Evolutionary conservation across 2,113 vertebrate species (phyloP).

Genomic region (Eubucco bourcierii): DNA sequence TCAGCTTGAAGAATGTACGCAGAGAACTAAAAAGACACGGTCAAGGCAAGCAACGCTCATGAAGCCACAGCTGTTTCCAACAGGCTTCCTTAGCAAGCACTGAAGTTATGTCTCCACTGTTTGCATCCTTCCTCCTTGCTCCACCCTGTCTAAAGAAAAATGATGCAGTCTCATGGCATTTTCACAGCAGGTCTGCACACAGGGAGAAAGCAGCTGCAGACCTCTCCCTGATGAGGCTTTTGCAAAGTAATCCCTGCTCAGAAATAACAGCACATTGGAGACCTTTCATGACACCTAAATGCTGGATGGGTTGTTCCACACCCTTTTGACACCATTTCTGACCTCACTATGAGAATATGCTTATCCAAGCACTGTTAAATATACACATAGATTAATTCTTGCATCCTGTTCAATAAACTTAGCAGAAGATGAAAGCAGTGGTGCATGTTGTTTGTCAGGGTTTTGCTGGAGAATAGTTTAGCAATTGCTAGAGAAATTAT

Average conservation of each 20-base stretch:
- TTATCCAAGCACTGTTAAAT: background rate
- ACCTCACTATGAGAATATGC: background rate
- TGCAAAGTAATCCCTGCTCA: background rate
- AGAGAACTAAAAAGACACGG: rapidly evolving
- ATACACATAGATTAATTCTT: background rate
- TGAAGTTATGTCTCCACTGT: background rate
- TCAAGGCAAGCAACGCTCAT: background rate
- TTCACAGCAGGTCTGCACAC: background rate
- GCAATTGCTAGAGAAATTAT: background rate
- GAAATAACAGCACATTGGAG: background rate
- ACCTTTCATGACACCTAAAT: background rate
- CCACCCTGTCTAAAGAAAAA: background rate
- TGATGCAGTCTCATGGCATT: background rate
- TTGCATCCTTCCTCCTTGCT: background rate
- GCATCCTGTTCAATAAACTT: background rate
- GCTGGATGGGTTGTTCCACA: background rate
- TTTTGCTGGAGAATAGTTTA: background rate
- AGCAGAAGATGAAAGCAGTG: background rate
- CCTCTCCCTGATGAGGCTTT: background rate
- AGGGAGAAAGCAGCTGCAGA: background rate
- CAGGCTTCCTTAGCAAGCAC: background rate
- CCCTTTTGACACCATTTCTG: background rate
- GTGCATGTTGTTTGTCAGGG: background rate
- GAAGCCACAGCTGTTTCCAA: background rate
- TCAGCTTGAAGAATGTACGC: background rate